Base-by-base conservation (phyloP, 2,113 vertebrate genomes). In the Hydrochoerus hydrochaeris region DNA sequence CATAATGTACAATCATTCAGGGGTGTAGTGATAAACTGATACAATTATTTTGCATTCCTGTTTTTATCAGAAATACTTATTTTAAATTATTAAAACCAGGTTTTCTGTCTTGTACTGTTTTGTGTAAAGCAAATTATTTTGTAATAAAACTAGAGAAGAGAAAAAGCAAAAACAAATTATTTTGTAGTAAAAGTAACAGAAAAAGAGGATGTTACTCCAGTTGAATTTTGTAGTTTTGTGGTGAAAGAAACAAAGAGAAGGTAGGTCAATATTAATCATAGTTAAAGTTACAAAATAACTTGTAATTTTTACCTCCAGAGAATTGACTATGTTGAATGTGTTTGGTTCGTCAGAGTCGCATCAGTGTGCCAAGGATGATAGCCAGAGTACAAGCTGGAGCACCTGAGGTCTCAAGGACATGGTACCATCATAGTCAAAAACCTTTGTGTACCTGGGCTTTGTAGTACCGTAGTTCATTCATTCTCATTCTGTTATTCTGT, bases 41-140 rank as follows among this genome's bases (percentile, higher is more conserved):
- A 17, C 30, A 97, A 91, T 92, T 85, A 96, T 86, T 92, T 49
- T 73, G 0, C 49, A 7, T 90, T 95, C 16, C 28, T 95, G 54
- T 54, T 96, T 96, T 95, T 80, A 97, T 96, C 24, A 92, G 80
- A 92, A 62, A 95, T 57, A 80, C 46, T 4, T 84, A 95, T 97
- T 62, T n/a, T 4, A 78, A 84, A 54, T 17, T 67, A 52, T 41
- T 49, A 77, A 60, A 87, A 87, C 49, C 60, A 75, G 20, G 71
- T 49, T 49, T 78, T 78, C 28, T 78, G 28, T 49, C 44, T 30
- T 78, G 44, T 30, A 80, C 46, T 20, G 9, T 54, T 54, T 80
- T n/a, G 32, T 80, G 16, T 80, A 77, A 80, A 69, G n/a, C n/a
- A 85, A n/a, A 44, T 88, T 57, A 35, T 94, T 97, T 96, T 87